Evolutionary conservation across 2,888 invertebrate genomes (phyloP).

Genomic region (Neoaliturus tenellus): DNA sequence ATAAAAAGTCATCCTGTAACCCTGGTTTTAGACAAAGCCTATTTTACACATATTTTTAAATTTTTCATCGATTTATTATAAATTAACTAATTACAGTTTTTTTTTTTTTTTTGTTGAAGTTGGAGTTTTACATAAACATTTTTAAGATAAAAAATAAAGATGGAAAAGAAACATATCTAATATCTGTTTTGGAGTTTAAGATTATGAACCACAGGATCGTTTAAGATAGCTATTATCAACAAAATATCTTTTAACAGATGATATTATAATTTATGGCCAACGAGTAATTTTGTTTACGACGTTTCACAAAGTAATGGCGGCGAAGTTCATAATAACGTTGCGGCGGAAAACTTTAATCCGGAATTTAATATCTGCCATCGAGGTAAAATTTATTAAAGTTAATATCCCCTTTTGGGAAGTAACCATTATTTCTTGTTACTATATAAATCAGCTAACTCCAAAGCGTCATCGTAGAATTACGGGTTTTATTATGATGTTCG

Average conservation of each 20-base stretch:
- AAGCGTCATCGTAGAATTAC: not conserved
- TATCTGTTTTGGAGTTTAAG: too few relatives aligned
- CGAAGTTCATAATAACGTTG: constrained; percentile 29
- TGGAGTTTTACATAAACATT: too few relatives aligned
- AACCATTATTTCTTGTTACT: not conserved
- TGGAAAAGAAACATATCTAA: too few relatives aligned
- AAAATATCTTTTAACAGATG: not conserved
- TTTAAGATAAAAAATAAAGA: too few relatives aligned
- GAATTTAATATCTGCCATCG: constrained; percentile 44
- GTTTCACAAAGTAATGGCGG: constrained; percentile 34
- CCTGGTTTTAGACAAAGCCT: too few relatives aligned
- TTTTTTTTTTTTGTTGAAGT: too few relatives aligned
- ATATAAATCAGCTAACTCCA: not conserved
- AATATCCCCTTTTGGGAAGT: not conserved
- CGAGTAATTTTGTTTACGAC: constrained; percentile 30
- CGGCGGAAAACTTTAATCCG: constrained; percentile 38
- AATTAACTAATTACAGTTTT: too few relatives aligned
- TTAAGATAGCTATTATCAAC: not conserved
- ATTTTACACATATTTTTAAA: too few relatives aligned
- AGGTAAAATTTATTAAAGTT: constrained; percentile 34
- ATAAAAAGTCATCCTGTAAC: too few relatives aligned
- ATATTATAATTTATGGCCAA: constrained; percentile 20
- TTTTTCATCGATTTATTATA: too few relatives aligned
- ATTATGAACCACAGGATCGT: not conserved
- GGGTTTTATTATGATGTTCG: too few relatives aligned